Evolutionary conservation across 2,797 vertebrate genomes (phyloP).

Genomic region (Vultur gryphus): DNA sequence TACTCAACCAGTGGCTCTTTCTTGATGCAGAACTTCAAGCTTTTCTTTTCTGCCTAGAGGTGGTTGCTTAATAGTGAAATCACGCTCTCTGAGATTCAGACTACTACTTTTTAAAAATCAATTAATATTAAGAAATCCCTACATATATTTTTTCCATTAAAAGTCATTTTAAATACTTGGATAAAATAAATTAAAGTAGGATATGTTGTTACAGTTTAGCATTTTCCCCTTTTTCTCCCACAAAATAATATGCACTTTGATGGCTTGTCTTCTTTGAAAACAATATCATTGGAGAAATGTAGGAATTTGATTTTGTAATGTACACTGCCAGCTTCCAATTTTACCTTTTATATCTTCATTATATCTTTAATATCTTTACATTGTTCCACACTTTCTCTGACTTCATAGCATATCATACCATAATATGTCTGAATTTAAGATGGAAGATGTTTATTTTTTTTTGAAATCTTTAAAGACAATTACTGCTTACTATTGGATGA

Average conservation of each 20-base stretch:
- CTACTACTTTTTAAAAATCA: neutral
- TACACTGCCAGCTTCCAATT: neutral
- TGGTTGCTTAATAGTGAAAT: neutral
- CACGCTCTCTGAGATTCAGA: neutral
- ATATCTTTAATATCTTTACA: neutral
- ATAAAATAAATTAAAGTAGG: neutral
- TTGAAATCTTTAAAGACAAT: neutral
- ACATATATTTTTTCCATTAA: neutral
- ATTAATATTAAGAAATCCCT: neutral
- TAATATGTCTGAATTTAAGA: neutral
- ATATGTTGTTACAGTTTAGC: fast-evolving
- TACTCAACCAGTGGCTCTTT: neutral
- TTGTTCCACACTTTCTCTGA: neutral
- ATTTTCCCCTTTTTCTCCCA: neutral
- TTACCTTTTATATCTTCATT: neutral
- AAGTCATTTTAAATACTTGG: neutral
- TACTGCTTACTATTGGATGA: neutral
- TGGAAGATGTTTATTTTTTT: neutral
- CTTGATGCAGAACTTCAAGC: neutral
- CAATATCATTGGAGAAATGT: fast-evolving
- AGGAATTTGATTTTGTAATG: neutral
- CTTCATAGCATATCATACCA: neutral
- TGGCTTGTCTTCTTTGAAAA: neutral
- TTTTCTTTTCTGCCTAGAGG: neutral
- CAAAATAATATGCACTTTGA: neutral